Evolutionary conservation across 1,140 invertebrate genomes (phyloP).

Genomic region (Drosophila pruinosa): DNA sequence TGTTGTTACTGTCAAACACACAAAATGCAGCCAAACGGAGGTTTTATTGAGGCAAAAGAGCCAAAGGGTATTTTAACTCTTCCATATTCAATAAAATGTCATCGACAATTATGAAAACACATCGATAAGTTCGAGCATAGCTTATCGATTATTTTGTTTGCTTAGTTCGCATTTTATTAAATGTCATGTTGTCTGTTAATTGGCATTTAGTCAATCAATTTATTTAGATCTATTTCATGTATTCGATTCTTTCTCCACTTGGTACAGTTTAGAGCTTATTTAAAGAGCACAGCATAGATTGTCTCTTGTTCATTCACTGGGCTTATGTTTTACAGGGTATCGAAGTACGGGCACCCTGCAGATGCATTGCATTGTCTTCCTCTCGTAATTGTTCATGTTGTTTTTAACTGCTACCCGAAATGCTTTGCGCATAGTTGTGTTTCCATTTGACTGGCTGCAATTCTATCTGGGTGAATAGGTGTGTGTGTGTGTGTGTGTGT

Average conservation of each 20-base stretch:
- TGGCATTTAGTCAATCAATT: no score
- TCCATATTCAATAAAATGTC: background rate
- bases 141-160: no score
- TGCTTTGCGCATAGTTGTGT: constrained; percentile 29
- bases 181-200: no score
- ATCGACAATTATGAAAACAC: background rate
- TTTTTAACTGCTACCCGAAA: constrained; percentile 26
- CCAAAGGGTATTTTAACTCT: background rate
- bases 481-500: background rate
- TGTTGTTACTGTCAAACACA: constrained; percentile 20
- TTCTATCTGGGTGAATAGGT: constrained; percentile 6
- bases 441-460: constrained; percentile 32
- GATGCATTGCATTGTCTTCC: background rate
- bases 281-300: no score
- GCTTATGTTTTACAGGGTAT: constrained; percentile 14
- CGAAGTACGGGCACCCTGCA: background rate
- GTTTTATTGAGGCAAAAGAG: no score
- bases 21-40: constrained; percentile 1
- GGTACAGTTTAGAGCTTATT: no score
- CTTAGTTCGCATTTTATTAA: background rate
- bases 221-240: no score
- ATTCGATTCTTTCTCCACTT: no score
- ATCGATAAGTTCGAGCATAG: background rate
- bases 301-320: no score
- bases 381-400: constrained; percentile 23